Conservation (phyloP, 2,113 vertebrate genomes). For the Zonotrichia leucophrys region DNA sequence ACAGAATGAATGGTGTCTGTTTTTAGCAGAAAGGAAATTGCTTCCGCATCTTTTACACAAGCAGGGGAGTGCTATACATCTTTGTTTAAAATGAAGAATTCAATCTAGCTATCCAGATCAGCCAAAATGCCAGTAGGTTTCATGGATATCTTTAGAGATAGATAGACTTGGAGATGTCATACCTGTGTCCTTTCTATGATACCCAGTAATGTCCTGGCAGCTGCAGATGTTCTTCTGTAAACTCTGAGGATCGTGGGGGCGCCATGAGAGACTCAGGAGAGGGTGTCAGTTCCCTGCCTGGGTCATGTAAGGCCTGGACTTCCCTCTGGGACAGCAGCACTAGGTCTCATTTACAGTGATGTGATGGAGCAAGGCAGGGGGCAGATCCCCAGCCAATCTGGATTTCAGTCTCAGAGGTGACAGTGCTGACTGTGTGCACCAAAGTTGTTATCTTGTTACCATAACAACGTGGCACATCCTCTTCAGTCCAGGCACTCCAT, state of each 20-base stretch:
- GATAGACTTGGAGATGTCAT: background rate
- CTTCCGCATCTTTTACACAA: background rate
- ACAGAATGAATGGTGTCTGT: background rate
- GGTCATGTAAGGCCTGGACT: background rate
- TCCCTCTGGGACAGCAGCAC: background rate
- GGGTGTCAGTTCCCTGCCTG: background rate
- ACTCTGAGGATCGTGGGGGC: accelerated
- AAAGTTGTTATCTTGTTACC: conserved; percentile 65
- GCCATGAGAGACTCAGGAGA: background rate
- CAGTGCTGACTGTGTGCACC: background rate
- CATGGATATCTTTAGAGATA: background rate
- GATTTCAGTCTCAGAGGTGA: conserved; percentile 12
- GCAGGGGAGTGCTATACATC: background rate
- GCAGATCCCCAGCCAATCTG: background rate
- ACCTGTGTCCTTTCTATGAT: background rate
- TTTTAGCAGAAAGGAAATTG: background rate
- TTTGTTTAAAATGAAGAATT: background rate
- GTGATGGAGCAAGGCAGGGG: background rate
- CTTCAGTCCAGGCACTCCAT: conserved; percentile 31
- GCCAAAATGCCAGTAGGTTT: background rate
- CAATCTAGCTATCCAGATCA: background rate
- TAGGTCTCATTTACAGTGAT: background rate
- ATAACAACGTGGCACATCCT: conserved; percentile 64
- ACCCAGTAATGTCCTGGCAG: background rate
- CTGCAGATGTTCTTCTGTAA: background rate